phyloP scores from a whole-genome alignment of 1,140 invertebrate species.

The Formica exsecta region DNA sequence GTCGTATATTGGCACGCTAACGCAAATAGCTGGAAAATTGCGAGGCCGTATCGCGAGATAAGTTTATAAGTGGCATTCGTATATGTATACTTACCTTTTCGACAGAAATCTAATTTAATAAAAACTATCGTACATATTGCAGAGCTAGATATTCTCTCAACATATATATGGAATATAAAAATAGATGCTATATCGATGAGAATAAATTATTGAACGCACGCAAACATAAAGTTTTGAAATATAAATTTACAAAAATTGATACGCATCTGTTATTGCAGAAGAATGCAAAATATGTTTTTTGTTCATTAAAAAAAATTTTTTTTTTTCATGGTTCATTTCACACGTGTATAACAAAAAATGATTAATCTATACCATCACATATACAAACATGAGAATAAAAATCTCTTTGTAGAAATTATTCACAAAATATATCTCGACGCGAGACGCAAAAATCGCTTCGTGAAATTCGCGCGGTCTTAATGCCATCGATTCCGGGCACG shows the following conservation, averaged over 20 bases:
- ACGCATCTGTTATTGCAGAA: background rate
- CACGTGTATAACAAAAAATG: background rate
- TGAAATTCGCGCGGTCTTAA: background rate
- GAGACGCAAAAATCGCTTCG: background rate
- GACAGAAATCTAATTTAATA: background rate
- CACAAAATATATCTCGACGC: background rate
- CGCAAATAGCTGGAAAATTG: slow-evolving; percentile 19
- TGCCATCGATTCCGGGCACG: slow-evolving; percentile 3
- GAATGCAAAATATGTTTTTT: background rate
- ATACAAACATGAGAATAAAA: background rate
- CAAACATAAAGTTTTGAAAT: background rate
- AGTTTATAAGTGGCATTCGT: slow-evolving; percentile 11
- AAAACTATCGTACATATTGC: background rate
- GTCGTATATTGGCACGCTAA: background rate
- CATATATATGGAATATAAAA: background rate
- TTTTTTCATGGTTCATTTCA: background rate
- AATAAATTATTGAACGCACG: background rate
- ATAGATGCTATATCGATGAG: background rate
- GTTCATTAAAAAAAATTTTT: background rate
- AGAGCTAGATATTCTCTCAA: background rate
- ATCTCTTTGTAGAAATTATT: background rate
- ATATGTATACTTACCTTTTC: background rate
- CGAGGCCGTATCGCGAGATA: background rate
- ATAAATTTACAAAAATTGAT: background rate
- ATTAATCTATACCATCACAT: background rate